Evolutionary conservation across 2,113 vertebrate species (phyloP), one percentile per base, ranked within the genome.

Genomic region (Tupaia tana): DNA sequence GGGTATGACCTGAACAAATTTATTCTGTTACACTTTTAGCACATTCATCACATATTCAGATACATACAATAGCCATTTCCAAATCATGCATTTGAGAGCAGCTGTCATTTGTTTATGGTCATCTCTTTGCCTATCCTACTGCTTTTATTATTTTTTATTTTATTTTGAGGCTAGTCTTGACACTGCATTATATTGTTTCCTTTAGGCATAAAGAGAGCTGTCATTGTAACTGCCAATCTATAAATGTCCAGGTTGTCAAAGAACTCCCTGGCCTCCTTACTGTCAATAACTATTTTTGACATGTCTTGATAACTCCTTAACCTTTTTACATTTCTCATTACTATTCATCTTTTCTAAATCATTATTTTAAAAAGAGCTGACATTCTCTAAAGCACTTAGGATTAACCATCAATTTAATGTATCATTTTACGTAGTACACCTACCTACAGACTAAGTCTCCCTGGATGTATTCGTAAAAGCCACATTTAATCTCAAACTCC

Each of bases 221-320:
- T 75, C 73, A 90, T 78, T 19, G 4, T 19, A 90, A 79, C 71
- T 77, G n/a, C 24, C 81, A 59, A 31, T 82, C n/a, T 94, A 54
- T 77, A 86, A 59, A 67, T 27, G 25, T 83, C 20, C 89, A 93
- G 27, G 58, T 69, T 87, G 25, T 69, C 20, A 43, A 87, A 93
- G 34, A 16, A 54, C 14, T 85, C 58, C 31, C 24, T 74, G 29
- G n/a, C 29, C 67, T 71, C 69, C 59, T 81, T 69, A n/a, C 24
- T 92, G 78, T 96, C 84, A 90, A n/a, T 92, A 92, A 90, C 58
- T 83, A 24, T 70, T 75, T 92, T 92, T 77, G 29, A 61, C 58
- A 87, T 75, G 61, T 85, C 67, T 91, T 94, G 11, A 61, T 81
- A 80, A 70, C 43, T 89, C 6, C 54, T 95, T 92, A 89, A 82